Conservation (phyloP, 2,888 invertebrate species). For the Drosophila gaucha region DNA sequence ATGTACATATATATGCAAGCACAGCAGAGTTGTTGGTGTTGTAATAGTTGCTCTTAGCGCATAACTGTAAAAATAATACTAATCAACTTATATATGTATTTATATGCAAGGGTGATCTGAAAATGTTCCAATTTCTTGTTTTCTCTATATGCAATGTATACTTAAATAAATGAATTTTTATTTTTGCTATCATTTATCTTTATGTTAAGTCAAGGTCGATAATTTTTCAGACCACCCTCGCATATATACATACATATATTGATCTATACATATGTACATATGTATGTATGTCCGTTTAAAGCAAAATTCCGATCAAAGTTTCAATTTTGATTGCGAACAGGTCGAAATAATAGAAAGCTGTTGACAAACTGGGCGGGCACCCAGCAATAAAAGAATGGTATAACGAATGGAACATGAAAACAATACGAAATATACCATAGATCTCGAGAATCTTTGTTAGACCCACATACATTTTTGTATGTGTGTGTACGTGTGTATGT, state of each 20-base stretch:
- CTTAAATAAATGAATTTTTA: not conserved
- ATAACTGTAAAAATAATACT: constrained; percentile 15
- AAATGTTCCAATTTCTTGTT: too few species aligned
- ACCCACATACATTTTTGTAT: not conserved
- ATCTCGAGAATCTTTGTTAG: constrained; percentile 5
- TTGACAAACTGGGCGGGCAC: constrained; percentile 8
- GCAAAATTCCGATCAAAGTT: not conserved
- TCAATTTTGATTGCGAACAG: not conserved
- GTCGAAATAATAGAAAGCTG: not conserved
- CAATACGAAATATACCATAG: not conserved
- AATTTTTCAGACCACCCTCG: not conserved
- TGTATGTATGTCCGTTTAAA: not conserved
- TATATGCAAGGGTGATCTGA: not conserved
- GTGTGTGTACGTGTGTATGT: not conserved
- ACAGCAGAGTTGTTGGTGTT: constrained; percentile 3
- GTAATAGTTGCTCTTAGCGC: not conserved
- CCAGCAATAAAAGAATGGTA: not conserved
- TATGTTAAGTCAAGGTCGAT: too few species aligned
- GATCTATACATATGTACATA: too few species aligned
- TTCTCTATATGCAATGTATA: too few species aligned
- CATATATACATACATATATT: not conserved
- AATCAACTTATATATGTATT: not conserved
- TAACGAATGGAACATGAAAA: not conserved
- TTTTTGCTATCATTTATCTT: not conserved
- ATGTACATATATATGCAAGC: not conserved